Evolutionary conservation across 2,797 vertebrate species (phyloP), one percentile per base, ranked within the genome.

Genomic region (Phylloscopus collybita): DNA sequence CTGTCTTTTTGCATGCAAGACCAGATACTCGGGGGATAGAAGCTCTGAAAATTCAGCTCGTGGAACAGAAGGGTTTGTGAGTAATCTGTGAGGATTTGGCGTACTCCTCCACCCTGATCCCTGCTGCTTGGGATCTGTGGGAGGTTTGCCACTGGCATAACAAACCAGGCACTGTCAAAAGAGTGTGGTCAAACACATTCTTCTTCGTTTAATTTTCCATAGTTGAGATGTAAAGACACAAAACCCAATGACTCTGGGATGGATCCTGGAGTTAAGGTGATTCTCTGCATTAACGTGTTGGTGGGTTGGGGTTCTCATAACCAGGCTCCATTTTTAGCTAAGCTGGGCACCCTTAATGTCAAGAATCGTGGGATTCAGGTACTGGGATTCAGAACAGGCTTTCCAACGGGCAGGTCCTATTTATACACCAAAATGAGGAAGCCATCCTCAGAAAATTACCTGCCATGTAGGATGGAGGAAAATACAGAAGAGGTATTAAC

Each of bases 81-180:
- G n/a, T 67, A 95, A 94, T 88, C 88, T 90, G 66, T 36, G 67
- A 80, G 88, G 90, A 76, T 95, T 90, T 96, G 74, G 50, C 0
- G 5, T 64, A 7, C 64, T 90, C 57, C 38, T 95, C 61, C 56
- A 11, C 30, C 61, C 74, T 74, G 74, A 89, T 78, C 90, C 66
- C 62, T 70, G 62, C n/a, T 44, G 5, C 44, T 32, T 76, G 80
- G 36, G 44, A 27, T 56, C 59, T 19, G 49, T 53, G 80, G 47
- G 44, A 72, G 18, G 62, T 70, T 83, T 90, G 38, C 36, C 32
- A 32, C 61, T 64, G 70, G 29, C 2, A 4, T 57, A 76, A 62
- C 15, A 72, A 86, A 60, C 9, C 20, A 56, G 51, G n/a, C 10
- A 13, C 25, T 53, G 17, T 21, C 27, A 40, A 54, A 26, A 23